phyloP scores from a whole-genome alignment of 2,113 vertebrate species.

The Ophthalmolycus amberensis region DNA sequence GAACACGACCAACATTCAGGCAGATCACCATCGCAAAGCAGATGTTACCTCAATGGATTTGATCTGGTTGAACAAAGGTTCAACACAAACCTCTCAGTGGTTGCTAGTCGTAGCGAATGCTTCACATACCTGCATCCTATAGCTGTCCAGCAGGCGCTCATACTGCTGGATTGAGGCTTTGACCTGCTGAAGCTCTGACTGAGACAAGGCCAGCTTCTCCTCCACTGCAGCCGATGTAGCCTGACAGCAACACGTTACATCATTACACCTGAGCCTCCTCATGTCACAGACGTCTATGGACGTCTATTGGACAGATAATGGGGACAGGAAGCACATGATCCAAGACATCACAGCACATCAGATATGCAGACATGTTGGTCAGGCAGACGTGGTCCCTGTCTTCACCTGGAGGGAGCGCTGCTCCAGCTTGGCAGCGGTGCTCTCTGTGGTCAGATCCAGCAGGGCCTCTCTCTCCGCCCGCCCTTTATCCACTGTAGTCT shows the following conservation, averaged over 20 bases:
- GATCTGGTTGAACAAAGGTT: neutral
- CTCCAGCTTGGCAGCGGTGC: constrained; percentile 82
- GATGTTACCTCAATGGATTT: neutral
- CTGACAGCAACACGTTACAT: constrained; percentile 71
- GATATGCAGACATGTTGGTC: neutral
- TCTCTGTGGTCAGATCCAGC: constrained; percentile 84
- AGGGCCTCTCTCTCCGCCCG: constrained; percentile 82
- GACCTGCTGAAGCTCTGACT: constrained; percentile 89
- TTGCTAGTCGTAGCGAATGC: neutral
- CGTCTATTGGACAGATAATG: constrained; percentile 6
- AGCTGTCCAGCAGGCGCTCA: constrained; percentile 89
- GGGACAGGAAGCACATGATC: neutral
- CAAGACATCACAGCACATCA: neutral
- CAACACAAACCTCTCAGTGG: neutral
- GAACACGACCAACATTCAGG: neutral
- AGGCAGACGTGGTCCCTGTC: neutral
- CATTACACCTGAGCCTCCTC: neutral
- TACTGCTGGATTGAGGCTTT: constrained; percentile 89
- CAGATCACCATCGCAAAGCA: neutral
- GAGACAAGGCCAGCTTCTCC: constrained; percentile 87
- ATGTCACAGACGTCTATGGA: neutral
- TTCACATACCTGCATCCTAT: constrained; percentile 87
- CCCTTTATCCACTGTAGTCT: constrained; percentile 83
- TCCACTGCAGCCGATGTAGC: constrained; percentile 83
- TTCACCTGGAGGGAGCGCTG: constrained; percentile 91